Evolutionary conservation across 2,797 vertebrate genomes (phyloP).

Genomic region (Brachyalestes nurse): DNA sequence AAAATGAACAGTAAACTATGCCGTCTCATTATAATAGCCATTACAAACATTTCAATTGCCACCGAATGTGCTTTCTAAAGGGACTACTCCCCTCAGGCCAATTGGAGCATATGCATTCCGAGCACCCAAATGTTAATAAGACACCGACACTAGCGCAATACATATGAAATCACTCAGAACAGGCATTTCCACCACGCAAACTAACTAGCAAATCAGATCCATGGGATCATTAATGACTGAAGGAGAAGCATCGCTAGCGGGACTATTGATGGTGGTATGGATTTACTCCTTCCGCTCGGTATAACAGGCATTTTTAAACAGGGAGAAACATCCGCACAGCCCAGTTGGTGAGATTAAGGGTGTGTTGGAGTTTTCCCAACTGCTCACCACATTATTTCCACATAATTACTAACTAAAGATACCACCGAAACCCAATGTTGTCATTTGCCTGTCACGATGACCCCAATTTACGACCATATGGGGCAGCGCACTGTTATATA

Average conservation of each 20-base stretch:
- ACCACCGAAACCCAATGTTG: constrained; percentile 8
- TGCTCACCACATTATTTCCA: constrained; percentile 8
- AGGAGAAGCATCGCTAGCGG: neutral
- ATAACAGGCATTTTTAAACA: neutral
- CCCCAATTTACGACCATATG: neutral
- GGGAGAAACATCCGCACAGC: neutral
- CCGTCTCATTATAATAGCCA: constrained; percentile 47
- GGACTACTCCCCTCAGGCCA: constrained; percentile 41
- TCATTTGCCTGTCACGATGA: neutral
- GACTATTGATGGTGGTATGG: neutral
- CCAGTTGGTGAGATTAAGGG: constrained; percentile 23
- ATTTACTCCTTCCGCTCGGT: neutral
- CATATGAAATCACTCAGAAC: neutral
- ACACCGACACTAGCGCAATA: constrained; percentile 23
- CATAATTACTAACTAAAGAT: constrained; percentile 6
- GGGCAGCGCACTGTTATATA: neutral
- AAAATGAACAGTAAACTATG: constrained; percentile 42
- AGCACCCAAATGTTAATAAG: constrained; percentile 52
- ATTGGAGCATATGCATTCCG: constrained; percentile 37
- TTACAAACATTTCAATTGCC: constrained; percentile 39
- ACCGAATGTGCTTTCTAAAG: constrained; percentile 43
- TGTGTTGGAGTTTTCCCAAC: neutral
- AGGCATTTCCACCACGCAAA: neutral
- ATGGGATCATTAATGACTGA: constrained; percentile 1
- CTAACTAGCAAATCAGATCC: neutral